Evolutionary conservation across 2,888 invertebrate genomes (phyloP).

Genomic region (Drosophila atripex): DNA sequence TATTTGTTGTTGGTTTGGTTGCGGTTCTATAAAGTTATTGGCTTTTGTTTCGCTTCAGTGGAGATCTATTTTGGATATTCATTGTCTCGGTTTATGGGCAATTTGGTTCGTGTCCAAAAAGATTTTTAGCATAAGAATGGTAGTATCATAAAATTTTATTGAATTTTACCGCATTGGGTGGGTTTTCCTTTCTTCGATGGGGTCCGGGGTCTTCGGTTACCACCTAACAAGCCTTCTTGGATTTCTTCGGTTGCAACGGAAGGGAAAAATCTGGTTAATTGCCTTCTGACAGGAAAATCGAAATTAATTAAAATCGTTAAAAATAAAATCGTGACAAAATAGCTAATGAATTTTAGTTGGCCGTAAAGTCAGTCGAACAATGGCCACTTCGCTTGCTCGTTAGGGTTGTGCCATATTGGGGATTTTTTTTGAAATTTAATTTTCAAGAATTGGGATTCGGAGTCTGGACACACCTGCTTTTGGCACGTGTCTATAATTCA

Average conservation of each 20-base stretch:
- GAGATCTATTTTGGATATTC: slow-evolving; percentile 43
- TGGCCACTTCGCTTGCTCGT: slow-evolving; percentile 36
- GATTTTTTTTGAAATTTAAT: slow-evolving; percentile 11
- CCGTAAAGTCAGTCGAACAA: slow-evolving; percentile 55
- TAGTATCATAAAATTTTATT: slow-evolving; percentile 62
- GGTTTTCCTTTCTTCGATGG: slow-evolving; percentile 45
- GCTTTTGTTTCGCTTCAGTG: slow-evolving; percentile 65
- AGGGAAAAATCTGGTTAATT: slow-evolving; percentile 31
- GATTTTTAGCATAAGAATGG: slow-evolving; percentile 73
- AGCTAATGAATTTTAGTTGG: slow-evolving; percentile 44
- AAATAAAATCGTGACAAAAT: slow-evolving; percentile 51
- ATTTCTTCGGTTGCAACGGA: slow-evolving; percentile 32
- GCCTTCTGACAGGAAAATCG: slow-evolving; percentile 45
- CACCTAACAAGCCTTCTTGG: not conserved
- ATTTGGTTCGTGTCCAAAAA: slow-evolving; percentile 47
- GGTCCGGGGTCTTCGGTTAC: slow-evolving; percentile 51
- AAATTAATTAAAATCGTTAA: slow-evolving; percentile 62
- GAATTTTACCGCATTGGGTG: slow-evolving; percentile 47
- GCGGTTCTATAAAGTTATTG: slow-evolving; percentile 72
- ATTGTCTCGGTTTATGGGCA: slow-evolving; percentile 70
- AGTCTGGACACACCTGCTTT: slow-evolving; percentile 29
- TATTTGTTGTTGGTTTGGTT: slow-evolving; percentile 36
- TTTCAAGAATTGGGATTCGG: not conserved
- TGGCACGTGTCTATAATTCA: slow-evolving; percentile 47
- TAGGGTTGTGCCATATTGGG: slow-evolving; percentile 47